Conservation (phyloP, 1,140 invertebrate genomes). For the Cryptotermes secundus region DNA sequence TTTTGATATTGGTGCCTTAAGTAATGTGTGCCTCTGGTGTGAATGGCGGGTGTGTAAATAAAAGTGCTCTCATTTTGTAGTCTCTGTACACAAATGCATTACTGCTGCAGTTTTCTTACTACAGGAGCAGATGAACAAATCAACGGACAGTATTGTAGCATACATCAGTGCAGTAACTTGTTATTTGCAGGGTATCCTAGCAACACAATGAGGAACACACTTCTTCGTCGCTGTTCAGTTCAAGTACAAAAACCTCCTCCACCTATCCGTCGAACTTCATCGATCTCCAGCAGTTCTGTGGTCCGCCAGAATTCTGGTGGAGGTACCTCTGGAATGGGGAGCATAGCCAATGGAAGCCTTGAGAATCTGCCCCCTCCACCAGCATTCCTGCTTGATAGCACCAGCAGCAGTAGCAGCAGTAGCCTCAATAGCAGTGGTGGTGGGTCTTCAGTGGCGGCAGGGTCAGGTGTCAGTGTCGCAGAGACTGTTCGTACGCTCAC, state of each 20-base stretch:
- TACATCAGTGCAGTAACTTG: neutral
- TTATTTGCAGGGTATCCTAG: constrained; percentile 45
- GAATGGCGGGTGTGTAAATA: no score
- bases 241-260: constrained; percentile 75
- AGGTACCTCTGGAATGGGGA: constrained; percentile 36
- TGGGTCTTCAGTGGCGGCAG: neutral
- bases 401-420: constrained; percentile 45
- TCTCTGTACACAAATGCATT: no score
- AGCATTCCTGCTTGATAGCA: constrained; percentile 72
- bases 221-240: constrained; percentile 59
- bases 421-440: constrained; percentile 44
- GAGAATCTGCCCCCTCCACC: constrained; percentile 82
- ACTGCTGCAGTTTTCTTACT: no score
- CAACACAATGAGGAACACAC: constrained; percentile 47
- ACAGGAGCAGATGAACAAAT: no score
- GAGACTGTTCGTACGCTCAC: constrained; percentile 84
- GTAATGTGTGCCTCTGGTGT: no score
- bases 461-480: constrained; percentile 63
- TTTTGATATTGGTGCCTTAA: no score
- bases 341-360: constrained; percentile 43
- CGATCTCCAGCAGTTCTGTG: constrained; percentile 61
- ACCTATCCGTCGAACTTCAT: constrained; percentile 81
- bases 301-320: neutral
- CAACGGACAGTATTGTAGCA: neutral
- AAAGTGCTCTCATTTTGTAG: no score